A percentile compares a stretch with the other conserved stretches of the same genome.
Conservation (phyloP, 1,140 invertebrate species). For the Aradophagus sp. region DNA sequence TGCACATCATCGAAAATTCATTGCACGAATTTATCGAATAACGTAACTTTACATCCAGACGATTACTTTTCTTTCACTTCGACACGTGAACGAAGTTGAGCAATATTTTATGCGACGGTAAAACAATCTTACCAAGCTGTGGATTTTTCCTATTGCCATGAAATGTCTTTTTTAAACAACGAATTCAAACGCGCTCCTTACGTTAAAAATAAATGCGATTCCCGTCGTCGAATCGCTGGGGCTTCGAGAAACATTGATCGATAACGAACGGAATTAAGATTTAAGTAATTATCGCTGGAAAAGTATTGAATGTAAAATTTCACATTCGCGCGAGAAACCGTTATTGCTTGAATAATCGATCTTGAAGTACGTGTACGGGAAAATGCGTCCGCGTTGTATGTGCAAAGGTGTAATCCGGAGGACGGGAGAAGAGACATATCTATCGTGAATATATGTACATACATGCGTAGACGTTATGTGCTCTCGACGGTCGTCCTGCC, state of each 20-base stretch:
- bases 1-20: too few relatives aligned
- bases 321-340: conserved; percentile 34
- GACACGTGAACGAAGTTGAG: too few relatives aligned
- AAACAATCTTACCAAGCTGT: too few relatives aligned
- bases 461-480: conserved; percentile 57
- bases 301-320: conserved; percentile 39
- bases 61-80: too few relatives aligned
- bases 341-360: conserved; percentile 57
- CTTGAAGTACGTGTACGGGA: conserved; percentile 26
- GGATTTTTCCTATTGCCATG: too few relatives aligned
- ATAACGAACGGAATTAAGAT: conserved; percentile 29
- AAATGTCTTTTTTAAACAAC: too few relatives aligned
- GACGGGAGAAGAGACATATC: conserved; percentile 54
- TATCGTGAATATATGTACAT: conserved; percentile 56
- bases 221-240: too few relatives aligned
- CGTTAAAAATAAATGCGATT: too few relatives aligned
- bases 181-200: too few relatives aligned
- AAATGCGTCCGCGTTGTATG: conserved; percentile 45
- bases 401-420: conserved; percentile 54
- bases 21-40: too few relatives aligned
- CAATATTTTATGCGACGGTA: too few relatives aligned
- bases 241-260: conserved; percentile 18
- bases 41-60: too few relatives aligned
- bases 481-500: conserved; percentile 55
- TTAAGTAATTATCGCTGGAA: conserved; percentile 35